Percentiles rank a stretch among this genome's conserved stretches.
These are phyloP conservation scores for Acanthococcus lagerstroemiae DNA, from an alignment of 2,888 invertebrate genomes.

Conservation along the genomic window DNA sequence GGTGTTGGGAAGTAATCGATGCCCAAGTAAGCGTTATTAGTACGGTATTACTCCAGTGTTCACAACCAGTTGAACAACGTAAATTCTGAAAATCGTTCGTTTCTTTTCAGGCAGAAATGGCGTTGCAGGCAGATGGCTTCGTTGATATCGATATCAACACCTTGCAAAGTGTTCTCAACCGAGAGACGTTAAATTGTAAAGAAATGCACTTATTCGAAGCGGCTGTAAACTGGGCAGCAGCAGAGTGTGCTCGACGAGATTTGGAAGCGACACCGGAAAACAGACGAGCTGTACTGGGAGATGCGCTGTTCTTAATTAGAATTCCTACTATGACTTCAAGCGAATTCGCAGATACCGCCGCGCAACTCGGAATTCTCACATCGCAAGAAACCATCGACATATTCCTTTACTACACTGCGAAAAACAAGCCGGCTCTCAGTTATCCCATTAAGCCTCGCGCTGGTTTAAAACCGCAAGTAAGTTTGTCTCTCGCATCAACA, in stretches of 20 bases:
- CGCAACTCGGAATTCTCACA: constrained; percentile 82
- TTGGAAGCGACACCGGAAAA: constrained; percentile 66
- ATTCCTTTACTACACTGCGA: constrained; percentile 88
- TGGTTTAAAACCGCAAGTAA: constrained; percentile 62
- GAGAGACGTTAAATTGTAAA: constrained; percentile 90
- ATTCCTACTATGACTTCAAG: constrained; percentile 90
- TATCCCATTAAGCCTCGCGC: constrained; percentile 74
- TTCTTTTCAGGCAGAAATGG: constrained; percentile 75
- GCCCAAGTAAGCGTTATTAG: constrained; percentile 66
- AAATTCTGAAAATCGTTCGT: neutral
- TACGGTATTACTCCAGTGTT: neutral
- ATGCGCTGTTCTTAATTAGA: constrained; percentile 74
- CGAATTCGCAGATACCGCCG: constrained; percentile 89
- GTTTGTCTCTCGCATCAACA: too few relatives aligned
- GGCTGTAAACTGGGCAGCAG: constrained; percentile 83
- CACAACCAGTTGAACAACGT: neutral
- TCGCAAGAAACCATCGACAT: constrained; percentile 89
- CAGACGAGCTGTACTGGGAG: constrained; percentile 61
- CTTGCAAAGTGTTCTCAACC: constrained; percentile 76
- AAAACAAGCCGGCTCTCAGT: constrained; percentile 68
- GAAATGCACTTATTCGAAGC: constrained; percentile 86
- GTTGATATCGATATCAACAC: constrained; percentile 91
- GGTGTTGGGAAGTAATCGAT: constrained; percentile 96
- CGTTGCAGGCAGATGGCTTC: constrained; percentile 88
- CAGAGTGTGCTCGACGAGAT: constrained; percentile 76